A percentile compares a stretch with the other conserved stretches of the same genome.
phyloP scores from a whole-genome alignment of 1,140 invertebrate genomes.

The Ips typographus region DNA sequence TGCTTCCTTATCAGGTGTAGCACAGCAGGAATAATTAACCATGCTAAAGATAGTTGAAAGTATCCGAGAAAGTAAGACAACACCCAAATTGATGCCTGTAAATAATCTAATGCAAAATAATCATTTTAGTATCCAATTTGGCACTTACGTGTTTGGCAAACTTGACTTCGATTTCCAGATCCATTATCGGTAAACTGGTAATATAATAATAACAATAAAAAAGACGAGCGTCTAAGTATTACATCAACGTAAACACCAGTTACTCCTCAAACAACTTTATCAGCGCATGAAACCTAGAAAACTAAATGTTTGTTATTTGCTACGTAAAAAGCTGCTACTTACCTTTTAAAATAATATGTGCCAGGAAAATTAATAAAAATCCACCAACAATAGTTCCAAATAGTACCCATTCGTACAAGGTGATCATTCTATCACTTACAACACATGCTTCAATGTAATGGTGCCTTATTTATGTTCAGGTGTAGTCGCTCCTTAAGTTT shows the following conservation, averaged over 20 bases:
- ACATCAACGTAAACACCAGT: background rate
- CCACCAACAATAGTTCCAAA: background rate
- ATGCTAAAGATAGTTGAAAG: slow-evolving; percentile 26
- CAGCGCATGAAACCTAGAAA: background rate
- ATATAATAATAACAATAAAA: background rate
- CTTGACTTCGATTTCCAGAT: background rate
- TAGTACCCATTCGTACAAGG: background rate
- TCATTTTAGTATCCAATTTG: background rate
- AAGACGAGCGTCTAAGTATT: background rate
- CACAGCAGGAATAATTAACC: slow-evolving; percentile 27
- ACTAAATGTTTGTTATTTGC: background rate
- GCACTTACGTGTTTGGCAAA: background rate
- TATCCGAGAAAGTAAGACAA: slow-evolving; percentile 24
- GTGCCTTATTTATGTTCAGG: no score
- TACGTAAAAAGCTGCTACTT: background rate
- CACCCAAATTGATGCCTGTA: slow-evolving; percentile 2
- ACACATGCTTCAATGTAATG: no score
- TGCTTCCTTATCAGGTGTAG: slow-evolving; percentile 11
- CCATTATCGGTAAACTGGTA: background rate
- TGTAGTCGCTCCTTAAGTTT: no score
- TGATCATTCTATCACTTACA: background rate
- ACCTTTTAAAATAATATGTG: slow-evolving; percentile 6
- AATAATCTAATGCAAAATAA: background rate
- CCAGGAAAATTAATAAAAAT: background rate
- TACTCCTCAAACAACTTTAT: background rate